Evolutionary conservation across 2,797 vertebrate genomes (phyloP), one percentile per base, ranked within the genome.

Genomic region (Pangasius macronema): DNA sequence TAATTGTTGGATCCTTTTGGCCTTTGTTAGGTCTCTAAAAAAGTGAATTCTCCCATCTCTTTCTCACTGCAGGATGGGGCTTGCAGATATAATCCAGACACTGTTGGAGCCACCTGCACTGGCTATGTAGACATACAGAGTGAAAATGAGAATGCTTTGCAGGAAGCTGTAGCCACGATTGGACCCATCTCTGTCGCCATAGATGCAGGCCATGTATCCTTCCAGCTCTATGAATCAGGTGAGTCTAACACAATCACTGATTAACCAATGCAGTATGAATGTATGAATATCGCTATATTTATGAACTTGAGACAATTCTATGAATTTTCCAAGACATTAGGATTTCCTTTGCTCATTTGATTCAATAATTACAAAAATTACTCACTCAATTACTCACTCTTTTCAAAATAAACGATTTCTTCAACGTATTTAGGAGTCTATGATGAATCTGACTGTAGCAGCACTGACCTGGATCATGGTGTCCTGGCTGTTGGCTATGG

Each of bases 151-250:
- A 70, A 75, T 0, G 93, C 91, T 7, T 92, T 97, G 82, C 70
- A 94, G 90, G 87, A 94, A 84, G 95, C 96, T 0, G 93, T 96
- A 90, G 95, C 95, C 79, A 95, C 91, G 0, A 51, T 95, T 0
- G 96, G 96, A 86, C 96, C 96, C 0, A 65, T 97, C 49, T 96
- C 96, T 72, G 91, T 96, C 5, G 96, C 10, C 87, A 95, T 97
- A 7, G 95, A 96, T 59, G 95, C 96, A 1, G 90, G 90, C 70
- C 93, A 95, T 0, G 0, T 0, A 0, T 94, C 95, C 70, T 97
- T 97, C 94, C 95, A 94, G 94, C 81, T 96, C 3, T 97, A 97
- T 30, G 2, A 91, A 0, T 96, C 95, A 93, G 96, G 96, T 96
- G 49, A 91, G 18, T 75, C n/a, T 49, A 2, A 11, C n/a, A 33